phyloP scores from a whole-genome alignment of 2,113 vertebrate genomes.

The Brachypodius melanocephalos region DNA sequence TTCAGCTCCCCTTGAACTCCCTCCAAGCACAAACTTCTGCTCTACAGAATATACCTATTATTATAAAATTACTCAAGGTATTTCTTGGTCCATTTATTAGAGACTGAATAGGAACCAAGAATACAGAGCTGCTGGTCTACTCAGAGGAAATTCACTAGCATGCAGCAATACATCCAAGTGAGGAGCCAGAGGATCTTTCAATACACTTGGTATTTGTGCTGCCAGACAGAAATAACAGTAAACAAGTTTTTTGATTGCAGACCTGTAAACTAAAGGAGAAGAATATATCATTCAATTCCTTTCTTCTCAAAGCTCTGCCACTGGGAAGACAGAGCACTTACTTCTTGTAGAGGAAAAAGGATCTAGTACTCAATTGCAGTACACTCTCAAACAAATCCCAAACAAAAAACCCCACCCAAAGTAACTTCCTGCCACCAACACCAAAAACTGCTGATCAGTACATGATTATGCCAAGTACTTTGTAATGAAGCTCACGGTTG shows the following conservation, averaged over 20 bases:
- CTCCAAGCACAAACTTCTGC: conserved; percentile 23
- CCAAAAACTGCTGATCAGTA: neutral
- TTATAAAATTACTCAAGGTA: neutral
- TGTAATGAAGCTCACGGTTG: neutral
- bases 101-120: neutral
- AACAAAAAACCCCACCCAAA: neutral
- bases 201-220: neutral
- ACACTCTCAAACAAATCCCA: neutral
- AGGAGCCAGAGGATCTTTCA: neutral
- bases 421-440: neutral
- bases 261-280: neutral
- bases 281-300: neutral
- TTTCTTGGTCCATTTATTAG: conserved; percentile 4
- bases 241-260: neutral
- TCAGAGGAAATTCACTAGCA: neutral
- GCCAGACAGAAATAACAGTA: neutral
- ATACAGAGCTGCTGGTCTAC: neutral
- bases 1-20: conserved; percentile 22
- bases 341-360: neutral
- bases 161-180: neutral
- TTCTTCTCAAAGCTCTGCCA: neutral
- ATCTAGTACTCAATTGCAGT: neutral
- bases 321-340: neutral
- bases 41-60: neutral
- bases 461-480: neutral